Conservation (phyloP, 2,113 vertebrate genomes). For the Aspiorhynchus laticeps region DNA sequence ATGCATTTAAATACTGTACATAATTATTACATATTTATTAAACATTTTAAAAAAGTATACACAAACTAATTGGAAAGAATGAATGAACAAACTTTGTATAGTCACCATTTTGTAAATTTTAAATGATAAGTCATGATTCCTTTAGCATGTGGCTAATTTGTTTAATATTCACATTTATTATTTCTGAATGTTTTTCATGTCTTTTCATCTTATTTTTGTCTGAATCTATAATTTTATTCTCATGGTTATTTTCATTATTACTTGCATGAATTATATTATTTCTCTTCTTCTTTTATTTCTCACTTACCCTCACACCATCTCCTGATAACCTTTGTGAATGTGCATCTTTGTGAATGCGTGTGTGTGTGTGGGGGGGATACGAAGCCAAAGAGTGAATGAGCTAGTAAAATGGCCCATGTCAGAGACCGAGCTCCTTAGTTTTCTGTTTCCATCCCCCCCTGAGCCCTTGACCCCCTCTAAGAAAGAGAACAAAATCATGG, state of each 20-base stretch:
- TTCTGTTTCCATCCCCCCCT: conserved; percentile 68
- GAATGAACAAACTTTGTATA: too few species aligned
- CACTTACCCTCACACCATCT: conserved; percentile 29
- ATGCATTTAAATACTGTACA: too few species aligned
- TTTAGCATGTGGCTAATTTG: too few species aligned
- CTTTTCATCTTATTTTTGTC: too few species aligned
- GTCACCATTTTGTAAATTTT: too few species aligned
- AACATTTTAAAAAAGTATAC: too few species aligned
- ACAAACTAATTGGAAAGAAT: too few species aligned
- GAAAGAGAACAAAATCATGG: conserved; percentile 87
- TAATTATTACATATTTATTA: too few species aligned
- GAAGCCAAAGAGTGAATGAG: conserved; percentile 83
- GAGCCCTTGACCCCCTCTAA: conserved; percentile 79
- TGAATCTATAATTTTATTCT: neutral
- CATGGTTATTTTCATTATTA: neutral
- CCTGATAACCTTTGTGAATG: conserved; percentile 21
- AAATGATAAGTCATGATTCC: too few species aligned
- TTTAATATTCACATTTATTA: too few species aligned
- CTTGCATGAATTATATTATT: neutral
- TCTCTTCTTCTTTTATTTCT: conserved; percentile 27
- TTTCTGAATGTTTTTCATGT: too few species aligned
- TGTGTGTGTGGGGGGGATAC: conserved; percentile 11
- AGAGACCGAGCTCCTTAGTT: conserved; percentile 79
- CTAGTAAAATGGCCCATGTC: conserved; percentile 82
- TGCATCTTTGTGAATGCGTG: neutral